Percentiles rank a stretch among this genome's conserved stretches.
Conservation (phyloP, 2,797 vertebrate genomes). For the Xiphorhynchus erythropygius region DNA sequence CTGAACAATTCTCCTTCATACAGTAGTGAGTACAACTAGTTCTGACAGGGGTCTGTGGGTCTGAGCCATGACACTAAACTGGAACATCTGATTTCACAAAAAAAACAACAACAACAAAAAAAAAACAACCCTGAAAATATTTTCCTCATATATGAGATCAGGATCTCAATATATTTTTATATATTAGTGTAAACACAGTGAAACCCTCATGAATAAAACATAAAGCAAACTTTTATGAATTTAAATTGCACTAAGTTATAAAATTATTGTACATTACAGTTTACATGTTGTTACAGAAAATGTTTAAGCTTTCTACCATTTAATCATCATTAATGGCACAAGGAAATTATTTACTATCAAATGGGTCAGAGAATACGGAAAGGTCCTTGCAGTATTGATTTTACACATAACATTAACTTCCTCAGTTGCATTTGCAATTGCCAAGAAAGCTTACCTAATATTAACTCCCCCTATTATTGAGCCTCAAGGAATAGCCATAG, state of each 20-base stretch:
- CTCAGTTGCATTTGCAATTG: not conserved
- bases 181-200: not conserved
- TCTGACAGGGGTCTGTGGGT: not conserved
- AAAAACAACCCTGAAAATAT: too few relatives aligned
- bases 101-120: not conserved
- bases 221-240: not conserved
- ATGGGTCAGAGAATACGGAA: not conserved
- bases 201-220: not conserved
- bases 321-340: not conserved
- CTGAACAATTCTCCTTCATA: not conserved
- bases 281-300: not conserved
- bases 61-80: not conserved
- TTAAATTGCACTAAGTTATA: not conserved
- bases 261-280: not conserved
- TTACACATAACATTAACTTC: not conserved
- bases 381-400: not conserved
- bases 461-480: not conserved
- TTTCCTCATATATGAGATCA: not conserved
- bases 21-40: not conserved
- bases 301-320: not conserved
- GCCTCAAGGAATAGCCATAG: not conserved
- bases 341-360: not conserved
- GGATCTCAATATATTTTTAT: not conserved
- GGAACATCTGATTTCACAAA: not conserved
- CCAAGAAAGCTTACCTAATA: not conserved